These are phyloP conservation scores for Chamaetylas fuelleborni DNA, from an alignment of 2,113 vertebrate species.

Conservation along the genomic window DNA sequence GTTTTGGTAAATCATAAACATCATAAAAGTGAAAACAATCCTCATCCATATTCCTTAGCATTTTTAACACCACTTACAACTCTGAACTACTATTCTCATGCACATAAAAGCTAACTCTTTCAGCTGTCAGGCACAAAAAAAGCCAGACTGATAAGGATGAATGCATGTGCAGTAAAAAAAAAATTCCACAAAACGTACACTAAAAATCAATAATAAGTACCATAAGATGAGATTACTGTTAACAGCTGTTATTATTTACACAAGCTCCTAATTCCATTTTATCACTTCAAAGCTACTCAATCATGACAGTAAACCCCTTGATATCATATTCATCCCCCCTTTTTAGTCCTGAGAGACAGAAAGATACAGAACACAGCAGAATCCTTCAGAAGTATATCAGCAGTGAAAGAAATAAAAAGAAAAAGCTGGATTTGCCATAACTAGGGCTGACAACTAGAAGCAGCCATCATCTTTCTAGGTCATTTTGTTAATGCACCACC, in stretches of 20 bases:
- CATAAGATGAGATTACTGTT: not conserved
- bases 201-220: not conserved
- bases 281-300: not conserved
- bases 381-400: not conserved
- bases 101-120: not conserved
- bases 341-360: not conserved
- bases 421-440: not conserved
- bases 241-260: not conserved
- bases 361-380: not conserved
- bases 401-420: not conserved
- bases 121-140: not conserved
- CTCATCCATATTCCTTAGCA: not conserved
- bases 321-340: not conserved
- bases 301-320: not conserved
- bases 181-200: not conserved
- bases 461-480: not conserved
- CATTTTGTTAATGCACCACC: not conserved
- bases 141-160: not conserved
- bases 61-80: not conserved
- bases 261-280: not conserved
- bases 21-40: not conserved
- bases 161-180: not conserved
- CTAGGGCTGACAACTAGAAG: not conserved
- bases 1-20: not conserved
- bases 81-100: not conserved